Evolutionary conservation across 1,140 invertebrate genomes (phyloP), one percentile per base, ranked within the genome.

Genomic region (Acromyrmex heyeri): DNA sequence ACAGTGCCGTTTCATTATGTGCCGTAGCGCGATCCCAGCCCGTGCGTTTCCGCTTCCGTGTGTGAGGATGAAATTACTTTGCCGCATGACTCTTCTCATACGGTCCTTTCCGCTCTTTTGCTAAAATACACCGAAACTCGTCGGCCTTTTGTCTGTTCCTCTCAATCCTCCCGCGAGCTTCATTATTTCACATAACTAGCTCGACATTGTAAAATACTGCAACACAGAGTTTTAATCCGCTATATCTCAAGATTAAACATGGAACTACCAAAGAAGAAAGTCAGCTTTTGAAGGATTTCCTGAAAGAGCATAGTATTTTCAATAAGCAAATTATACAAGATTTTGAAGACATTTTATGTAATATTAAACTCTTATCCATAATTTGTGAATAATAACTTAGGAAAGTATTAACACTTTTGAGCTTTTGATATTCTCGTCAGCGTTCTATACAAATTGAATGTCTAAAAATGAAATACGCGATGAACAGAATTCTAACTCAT

Each of bases 11-110:
- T 86, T 86, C 85, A 86, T 86, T 86, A 61, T 86, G 53, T 50
- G 38, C 21, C 24, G 50, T 4, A 27, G 24, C 27, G 53, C 53
- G 24, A 48, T 72, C 2, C 30, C 24, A 44, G 53, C 48, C 2
- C 24, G 18, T 24, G 38, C 53, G 24, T 34, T 53, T 69, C 53
- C 65, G 67, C 55, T 82, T 38, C 24, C 8, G 38, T 62, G n/a
- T 61, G 14, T n/a, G 38, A 16, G 14, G 53, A 83, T 75, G 38
- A 75, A 83, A 83, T 83, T 83, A 83, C 79, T 75, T 61, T 83
- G n/a, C 62, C 61, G 24, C 18, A 48, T 55, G 67, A 82, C 38
- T 82, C 53, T 27, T 55, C 57, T 59, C 34, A 67, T 50, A 21
- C 24, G 8, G 10, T 21, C 55, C 57, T 69, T 62, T 53, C 44